Base-by-base conservation (phyloP, 2,113 vertebrate species). In the Saimiri boliviensis region DNA sequence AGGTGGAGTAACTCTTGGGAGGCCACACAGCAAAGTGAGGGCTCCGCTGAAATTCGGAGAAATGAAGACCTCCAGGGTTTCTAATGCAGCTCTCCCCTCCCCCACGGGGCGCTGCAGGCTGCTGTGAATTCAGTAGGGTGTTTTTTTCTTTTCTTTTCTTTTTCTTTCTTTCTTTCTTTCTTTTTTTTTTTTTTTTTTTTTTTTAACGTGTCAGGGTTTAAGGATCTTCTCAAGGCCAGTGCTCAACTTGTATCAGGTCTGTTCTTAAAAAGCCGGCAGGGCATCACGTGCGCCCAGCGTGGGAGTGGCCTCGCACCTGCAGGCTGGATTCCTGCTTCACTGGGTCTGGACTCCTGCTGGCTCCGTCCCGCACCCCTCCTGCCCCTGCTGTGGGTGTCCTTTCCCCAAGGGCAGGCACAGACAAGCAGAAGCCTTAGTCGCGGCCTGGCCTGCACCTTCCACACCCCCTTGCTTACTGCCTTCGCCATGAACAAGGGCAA, bases 1-100 rank as follows among this genome's bases (percentile, higher is more conserved):
- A 81, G 63, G 89, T 74, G 45, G 63, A 80, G 32, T 1, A 37
- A 6, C 58, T 60, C 6, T 9, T 0, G 2, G 0, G 10, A 35
- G 95, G 89, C 58, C 73, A 52, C 94, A 71, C 83, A 86, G 92
- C 79, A 17, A 40, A 85, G n/a, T 68, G 11, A 60, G 54, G 30
- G 74, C n/a, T 76, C 23, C 27, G 27, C 37, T 7, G 68, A 86
- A 54, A 9, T 45, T 49, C 19, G 25, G 23, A 9, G 17, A 1
- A 12, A 23, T 8, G 30, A 80, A 84, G 68, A 56, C 37, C 37
- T 66, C 73, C 30, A 19, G 27, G 89, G 5, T 19, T 66, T 81
- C 45, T 77, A 30, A 13, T 13, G 20, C 19, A 52, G 23, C 30
- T 23, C 3, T 9, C 21, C 4, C 25, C 8, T 32, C 0, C 6